These are phyloP conservation scores for Rhagoletis zephyria DNA, from an alignment of 1,140 invertebrate genomes.

Conservation along the genomic window DNA sequence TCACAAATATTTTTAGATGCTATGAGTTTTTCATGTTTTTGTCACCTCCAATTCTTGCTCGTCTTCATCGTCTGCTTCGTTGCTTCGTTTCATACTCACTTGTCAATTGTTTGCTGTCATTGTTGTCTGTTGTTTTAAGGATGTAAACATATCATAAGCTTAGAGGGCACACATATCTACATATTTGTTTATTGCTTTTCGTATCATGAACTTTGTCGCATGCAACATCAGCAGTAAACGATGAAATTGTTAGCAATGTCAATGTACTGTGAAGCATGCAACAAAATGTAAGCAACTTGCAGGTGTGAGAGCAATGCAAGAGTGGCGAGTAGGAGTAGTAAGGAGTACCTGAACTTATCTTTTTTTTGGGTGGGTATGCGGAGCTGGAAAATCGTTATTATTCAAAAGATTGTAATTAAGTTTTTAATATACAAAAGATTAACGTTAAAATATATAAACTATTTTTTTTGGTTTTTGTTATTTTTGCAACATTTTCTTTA, in stretches of 20 bases:
- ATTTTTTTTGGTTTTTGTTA: too few species aligned
- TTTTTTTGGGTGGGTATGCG: too few species aligned
- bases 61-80: background rate
- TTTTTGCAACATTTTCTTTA: too few species aligned
- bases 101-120: constrained; percentile 41
- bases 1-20: constrained; percentile 28
- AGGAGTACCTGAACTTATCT: too few species aligned
- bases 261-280: background rate
- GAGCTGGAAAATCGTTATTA: too few species aligned
- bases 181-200: background rate
- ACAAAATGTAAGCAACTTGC: background rate
- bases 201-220: background rate
- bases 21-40: constrained; percentile 41
- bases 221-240: background rate
- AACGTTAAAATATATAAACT: too few species aligned
- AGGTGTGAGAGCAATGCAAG: background rate
- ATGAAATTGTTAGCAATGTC: background rate
- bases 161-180: background rate
- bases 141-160: constrained; percentile 40
- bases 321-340: too few species aligned
- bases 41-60: background rate
- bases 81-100: background rate
- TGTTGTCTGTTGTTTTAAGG: constrained; percentile 9
- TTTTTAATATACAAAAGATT: too few species aligned
- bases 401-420: too few species aligned